Conservation (phyloP, 2,888 invertebrate genomes). For the Meghimatium bilineatum region DNA sequence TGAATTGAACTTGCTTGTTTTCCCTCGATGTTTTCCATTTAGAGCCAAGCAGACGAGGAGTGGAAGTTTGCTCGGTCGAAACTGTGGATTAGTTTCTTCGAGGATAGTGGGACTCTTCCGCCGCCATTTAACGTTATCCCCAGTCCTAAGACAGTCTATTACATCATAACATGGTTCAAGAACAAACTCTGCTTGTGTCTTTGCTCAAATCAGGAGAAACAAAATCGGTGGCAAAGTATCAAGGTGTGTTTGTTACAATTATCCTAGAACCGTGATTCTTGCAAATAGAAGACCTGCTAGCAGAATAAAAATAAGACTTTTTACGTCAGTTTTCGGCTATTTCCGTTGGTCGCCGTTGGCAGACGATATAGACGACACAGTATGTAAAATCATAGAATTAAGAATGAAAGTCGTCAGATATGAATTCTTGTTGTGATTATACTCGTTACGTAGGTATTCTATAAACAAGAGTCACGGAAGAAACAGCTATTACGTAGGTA, state of each 20-base stretch:
- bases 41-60: slow-evolving; percentile 97
- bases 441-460: too few species aligned
- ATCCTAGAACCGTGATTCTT: too few species aligned
- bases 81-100: slow-evolving; percentile 98
- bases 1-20: neutral
- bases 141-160: slow-evolving; percentile 93
- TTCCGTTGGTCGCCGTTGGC: too few species aligned
- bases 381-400: too few species aligned
- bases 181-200: slow-evolving; percentile 85
- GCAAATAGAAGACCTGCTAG: too few species aligned
- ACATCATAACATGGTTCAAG: slow-evolving; percentile 90
- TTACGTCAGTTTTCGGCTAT: slow-evolving; percentile 54
- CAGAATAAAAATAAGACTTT: too few species aligned
- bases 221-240: slow-evolving; percentile 78
- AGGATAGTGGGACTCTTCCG: slow-evolving; percentile 95
- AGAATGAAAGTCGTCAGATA: too few species aligned
- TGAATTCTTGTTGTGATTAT: too few species aligned
- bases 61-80: slow-evolving; percentile 99
- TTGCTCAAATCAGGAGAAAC: slow-evolving; percentile 76
- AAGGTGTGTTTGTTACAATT: slow-evolving; percentile 74
- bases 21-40: neutral
- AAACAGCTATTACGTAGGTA: too few species aligned
- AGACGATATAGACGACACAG: too few species aligned
- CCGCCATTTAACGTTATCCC: slow-evolving; percentile 98
- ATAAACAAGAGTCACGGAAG: too few species aligned